phyloP scores from a whole-genome alignment of 2,113 vertebrate species.

The Procapra przewalskii region DNA sequence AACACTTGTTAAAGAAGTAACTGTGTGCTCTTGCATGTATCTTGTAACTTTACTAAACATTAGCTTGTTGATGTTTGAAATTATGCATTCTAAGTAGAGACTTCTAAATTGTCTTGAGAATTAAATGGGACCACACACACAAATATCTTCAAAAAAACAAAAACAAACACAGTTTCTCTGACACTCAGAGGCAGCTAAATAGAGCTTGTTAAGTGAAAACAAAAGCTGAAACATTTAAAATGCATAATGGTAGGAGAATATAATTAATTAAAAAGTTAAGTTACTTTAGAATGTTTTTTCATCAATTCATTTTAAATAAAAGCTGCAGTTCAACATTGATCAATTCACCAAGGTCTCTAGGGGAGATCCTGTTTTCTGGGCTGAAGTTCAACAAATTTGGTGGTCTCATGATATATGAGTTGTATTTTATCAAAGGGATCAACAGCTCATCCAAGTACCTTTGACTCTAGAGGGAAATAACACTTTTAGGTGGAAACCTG shows the following conservation, averaged over 20 bases:
- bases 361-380: neutral
- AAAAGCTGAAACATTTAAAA: constrained; percentile 6
- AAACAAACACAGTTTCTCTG: neutral
- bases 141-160: neutral
- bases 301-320: constrained; percentile 11
- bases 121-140: neutral
- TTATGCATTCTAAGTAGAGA: neutral
- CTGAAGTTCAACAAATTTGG: neutral
- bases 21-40: neutral
- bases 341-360: neutral
- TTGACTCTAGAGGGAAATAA: constrained; percentile 47
- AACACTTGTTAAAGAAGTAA: neutral
- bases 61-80: neutral
- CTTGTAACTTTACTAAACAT: neutral
- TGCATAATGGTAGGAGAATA: neutral
- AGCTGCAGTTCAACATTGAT: neutral
- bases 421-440: constrained; percentile 51
- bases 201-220: neutral
- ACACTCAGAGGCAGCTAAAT: neutral
- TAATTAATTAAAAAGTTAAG: constrained; percentile 29
- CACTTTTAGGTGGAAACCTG: constrained; percentile 49
- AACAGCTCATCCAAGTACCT: neutral
- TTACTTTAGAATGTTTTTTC: neutral
- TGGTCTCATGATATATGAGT: neutral
- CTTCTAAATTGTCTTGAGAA: neutral